phyloP scores from a whole-genome alignment of 2,113 vertebrate species.

The Dromaius novaehollandiae region DNA sequence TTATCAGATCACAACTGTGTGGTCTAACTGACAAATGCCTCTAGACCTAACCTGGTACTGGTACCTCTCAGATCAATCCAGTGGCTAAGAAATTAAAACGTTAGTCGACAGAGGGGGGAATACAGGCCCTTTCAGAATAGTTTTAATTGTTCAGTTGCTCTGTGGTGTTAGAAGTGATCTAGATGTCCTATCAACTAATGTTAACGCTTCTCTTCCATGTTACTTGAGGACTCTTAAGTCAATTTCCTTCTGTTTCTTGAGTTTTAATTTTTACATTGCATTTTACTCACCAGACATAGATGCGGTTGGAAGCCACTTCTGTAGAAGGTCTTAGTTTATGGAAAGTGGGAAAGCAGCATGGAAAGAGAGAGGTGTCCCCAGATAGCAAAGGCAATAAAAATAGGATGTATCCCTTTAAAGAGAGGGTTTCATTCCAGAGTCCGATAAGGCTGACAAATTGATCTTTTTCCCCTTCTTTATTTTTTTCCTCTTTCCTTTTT shows the following conservation, averaged over 20 bases:
- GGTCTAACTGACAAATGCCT: not conserved
- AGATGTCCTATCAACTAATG: not conserved
- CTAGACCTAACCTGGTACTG: not conserved
- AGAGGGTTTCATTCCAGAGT: not conserved
- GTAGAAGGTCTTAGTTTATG: not conserved
- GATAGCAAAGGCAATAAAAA: constrained; percentile 42
- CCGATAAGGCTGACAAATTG: constrained; percentile 48
- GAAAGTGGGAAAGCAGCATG: not conserved
- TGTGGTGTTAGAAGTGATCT: not conserved
- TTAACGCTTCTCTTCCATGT: not conserved
- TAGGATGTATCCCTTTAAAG: constrained; percentile 30
- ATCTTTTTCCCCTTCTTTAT: not conserved
- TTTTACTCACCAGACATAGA: not conserved
- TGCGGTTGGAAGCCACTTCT: not conserved
- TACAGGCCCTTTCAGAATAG: not conserved
- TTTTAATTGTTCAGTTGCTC: not conserved
- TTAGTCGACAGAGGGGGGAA: not conserved
- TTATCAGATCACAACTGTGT: not conserved
- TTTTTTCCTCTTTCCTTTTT: not conserved
- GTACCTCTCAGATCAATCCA: not conserved
- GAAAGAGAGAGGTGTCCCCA: constrained; percentile 6
- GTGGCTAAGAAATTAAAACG: not conserved
- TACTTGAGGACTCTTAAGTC: not conserved
- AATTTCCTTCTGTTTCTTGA: not conserved
- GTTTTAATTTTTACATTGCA: not conserved